phyloP scores from a whole-genome alignment of 2,113 vertebrate genomes.

The Lycaon pictus region DNA sequence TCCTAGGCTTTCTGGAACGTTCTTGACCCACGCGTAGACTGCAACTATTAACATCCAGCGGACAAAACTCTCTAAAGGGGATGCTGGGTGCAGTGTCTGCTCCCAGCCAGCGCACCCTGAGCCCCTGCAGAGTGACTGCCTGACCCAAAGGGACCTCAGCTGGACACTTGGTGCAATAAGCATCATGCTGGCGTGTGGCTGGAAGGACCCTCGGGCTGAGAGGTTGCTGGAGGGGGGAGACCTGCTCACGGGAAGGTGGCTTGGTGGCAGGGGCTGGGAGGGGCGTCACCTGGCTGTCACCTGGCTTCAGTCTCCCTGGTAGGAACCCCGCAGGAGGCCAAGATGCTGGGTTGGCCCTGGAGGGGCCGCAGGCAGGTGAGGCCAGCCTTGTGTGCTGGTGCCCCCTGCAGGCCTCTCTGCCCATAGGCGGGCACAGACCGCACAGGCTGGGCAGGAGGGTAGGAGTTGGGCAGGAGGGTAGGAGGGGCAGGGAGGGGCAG shows the following conservation, averaged over 20 bases:
- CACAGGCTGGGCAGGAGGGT: neutral
- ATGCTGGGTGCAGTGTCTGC: neutral
- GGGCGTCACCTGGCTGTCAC: too few relatives aligned
- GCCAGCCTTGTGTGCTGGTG: conserved; percentile 26
- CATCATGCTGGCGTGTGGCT: neutral
- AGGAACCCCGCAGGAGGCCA: neutral
- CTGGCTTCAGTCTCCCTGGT: neutral
- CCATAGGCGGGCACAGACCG: neutral
- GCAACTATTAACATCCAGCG: neutral
- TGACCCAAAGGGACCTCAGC: rapidly evolving
- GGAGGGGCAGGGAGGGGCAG: too few relatives aligned
- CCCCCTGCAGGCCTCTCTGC: conserved; percentile 73
- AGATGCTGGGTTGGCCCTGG: neutral
- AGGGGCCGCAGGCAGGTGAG: neutral
- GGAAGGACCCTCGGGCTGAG: neutral
- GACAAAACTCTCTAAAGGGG: neutral
- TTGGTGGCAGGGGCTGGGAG: neutral
- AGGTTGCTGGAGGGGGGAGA: neutral
- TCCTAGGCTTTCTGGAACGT: neutral
- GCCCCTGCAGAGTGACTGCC: neutral
- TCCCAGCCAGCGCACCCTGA: neutral
- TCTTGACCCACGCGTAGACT: neutral
- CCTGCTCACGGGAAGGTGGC: neutral
- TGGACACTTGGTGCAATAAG: neutral
- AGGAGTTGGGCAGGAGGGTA: too few relatives aligned